Conservation (phyloP, 2,888 invertebrate genomes). For the Eristalinus sepulchralis region DNA sequence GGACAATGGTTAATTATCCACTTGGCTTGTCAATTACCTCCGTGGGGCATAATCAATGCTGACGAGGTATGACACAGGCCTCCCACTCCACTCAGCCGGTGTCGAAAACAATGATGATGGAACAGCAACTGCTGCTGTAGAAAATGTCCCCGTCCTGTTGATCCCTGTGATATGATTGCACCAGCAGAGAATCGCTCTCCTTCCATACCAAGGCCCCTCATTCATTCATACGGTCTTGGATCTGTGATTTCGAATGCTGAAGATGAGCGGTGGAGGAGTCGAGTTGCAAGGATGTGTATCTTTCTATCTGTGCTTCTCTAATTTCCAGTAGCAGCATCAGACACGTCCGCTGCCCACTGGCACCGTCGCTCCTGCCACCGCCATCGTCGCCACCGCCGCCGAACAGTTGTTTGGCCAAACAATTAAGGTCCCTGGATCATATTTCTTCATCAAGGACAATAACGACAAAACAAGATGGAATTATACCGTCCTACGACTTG, state of each 20-base stretch:
- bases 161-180: constrained; percentile 38
- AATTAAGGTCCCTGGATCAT: constrained; percentile 64
- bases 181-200: not conserved
- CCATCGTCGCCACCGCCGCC: not conserved
- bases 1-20: constrained; percentile 68
- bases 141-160: constrained; percentile 37
- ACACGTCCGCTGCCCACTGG: too few relatives aligned
- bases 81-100: not conserved
- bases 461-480: constrained; percentile 43
- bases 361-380: not conserved
- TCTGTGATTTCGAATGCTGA: constrained; percentile 6
- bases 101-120: not conserved
- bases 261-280: not conserved
- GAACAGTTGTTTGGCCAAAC: constrained; percentile 63
- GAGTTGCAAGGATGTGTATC: not conserved
- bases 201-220: constrained; percentile 21
- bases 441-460: constrained; percentile 61
- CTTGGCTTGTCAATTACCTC: constrained; percentile 64
- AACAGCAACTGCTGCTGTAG: not conserved
- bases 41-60: constrained; percentile 51
- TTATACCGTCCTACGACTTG: constrained; percentile 19
- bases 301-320: not conserved
- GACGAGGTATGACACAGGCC: constrained; percentile 23
- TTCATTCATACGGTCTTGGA: constrained; percentile 1
- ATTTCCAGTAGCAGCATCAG: not conserved